phyloP scores from a whole-genome alignment of 1,140 invertebrate species.

The Drosophila leontia region DNA sequence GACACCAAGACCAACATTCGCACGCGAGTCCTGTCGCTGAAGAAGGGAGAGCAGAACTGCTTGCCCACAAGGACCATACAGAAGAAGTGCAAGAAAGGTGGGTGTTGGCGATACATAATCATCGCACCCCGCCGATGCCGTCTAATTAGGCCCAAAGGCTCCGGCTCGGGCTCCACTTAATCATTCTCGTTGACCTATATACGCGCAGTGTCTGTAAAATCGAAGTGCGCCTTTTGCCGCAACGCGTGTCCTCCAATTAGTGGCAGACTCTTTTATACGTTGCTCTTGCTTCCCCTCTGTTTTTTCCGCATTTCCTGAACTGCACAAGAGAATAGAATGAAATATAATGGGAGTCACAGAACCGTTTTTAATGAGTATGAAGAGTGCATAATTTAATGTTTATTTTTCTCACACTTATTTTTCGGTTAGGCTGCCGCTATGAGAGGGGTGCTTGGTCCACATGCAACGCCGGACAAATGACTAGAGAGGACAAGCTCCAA shows the following conservation, averaged over 20 bases:
- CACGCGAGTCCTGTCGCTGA: constrained; percentile 91
- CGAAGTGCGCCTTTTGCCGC: constrained; percentile 21
- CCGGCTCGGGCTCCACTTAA: constrained; percentile 9
- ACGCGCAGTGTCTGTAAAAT: constrained; percentile 22
- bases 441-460: constrained; percentile 93
- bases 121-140: neutral
- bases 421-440: constrained; percentile 89
- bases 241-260: constrained; percentile 41
- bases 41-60: constrained; percentile 92
- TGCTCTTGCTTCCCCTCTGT: neutral
- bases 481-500: constrained; percentile 89
- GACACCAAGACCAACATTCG: constrained; percentile 92
- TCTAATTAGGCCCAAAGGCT: constrained; percentile 20
- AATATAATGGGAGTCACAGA: neutral
- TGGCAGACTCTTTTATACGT: constrained; percentile 10
- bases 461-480: constrained; percentile 88
- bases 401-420: neutral
- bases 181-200: constrained; percentile 28
- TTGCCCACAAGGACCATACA: constrained; percentile 92
- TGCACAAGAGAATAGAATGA: constrained; percentile 2
- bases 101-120: constrained; percentile 17
- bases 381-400: constrained; percentile 7
- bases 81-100: constrained; percentile 96
- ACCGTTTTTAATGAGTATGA: constrained; percentile 3
- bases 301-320: constrained; percentile 40